Evolutionary conservation across 1,140 invertebrate species (phyloP).

Genomic region (Megalonaias nervosa): DNA sequence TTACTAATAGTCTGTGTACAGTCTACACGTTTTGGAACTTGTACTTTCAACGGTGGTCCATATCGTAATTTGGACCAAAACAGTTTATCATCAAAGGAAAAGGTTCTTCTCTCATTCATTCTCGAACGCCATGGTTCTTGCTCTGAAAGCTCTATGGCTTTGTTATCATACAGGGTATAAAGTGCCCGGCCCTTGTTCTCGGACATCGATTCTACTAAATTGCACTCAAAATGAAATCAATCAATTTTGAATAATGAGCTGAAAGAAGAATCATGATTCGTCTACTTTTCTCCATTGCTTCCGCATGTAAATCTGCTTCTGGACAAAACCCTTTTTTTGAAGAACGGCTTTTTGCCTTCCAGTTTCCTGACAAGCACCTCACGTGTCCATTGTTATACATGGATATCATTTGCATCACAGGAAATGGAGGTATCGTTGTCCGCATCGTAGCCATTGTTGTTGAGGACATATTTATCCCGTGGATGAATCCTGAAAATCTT

Average conservation of each 20-base stretch:
- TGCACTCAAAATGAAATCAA: conserved; percentile 37
- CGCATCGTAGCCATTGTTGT: conserved; percentile 1
- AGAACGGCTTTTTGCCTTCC: conserved; percentile 7
- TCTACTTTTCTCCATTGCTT: too few species aligned
- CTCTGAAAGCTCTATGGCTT: conserved; percentile 11
- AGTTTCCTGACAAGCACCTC: conserved; percentile 12
- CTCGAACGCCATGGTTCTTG: conserved; percentile 40
- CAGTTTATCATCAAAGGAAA: conserved; percentile 39
- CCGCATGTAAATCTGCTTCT: not conserved
- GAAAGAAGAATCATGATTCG: too few species aligned
- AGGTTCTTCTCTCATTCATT: conserved; percentile 30
- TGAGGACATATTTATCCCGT: conserved; percentile 7
- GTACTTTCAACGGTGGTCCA: conserved; percentile 29
- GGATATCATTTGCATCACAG: conserved; percentile 10
- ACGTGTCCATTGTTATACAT: conserved; percentile 12
- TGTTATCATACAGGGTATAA: conserved; percentile 40
- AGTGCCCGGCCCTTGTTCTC: conserved; percentile 38
- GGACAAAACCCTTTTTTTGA: conserved; percentile 1
- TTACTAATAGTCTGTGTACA: too few species aligned
- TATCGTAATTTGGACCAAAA: conserved; percentile 49
- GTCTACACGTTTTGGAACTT: too few species aligned
- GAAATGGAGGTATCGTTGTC: conserved; percentile 20
- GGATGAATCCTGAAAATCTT: conserved; percentile 10
- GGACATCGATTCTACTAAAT: conserved; percentile 37
- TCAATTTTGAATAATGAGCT: not conserved